phyloP scores from a whole-genome alignment of 1,140 invertebrate genomes.

The Leguminivora glycinivorella region DNA sequence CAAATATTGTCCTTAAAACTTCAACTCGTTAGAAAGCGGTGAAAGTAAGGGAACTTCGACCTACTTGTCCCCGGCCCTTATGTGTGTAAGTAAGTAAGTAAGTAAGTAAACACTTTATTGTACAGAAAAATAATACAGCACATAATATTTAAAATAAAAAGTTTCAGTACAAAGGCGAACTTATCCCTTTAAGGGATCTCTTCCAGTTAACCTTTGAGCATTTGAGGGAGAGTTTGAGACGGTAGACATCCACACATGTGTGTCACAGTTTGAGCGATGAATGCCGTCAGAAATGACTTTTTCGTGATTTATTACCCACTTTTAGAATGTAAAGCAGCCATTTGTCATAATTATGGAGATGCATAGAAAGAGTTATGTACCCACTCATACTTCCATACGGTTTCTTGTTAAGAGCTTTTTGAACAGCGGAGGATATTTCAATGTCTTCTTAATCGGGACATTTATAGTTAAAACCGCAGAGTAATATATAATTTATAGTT shows the following conservation, averaged over 20 bases:
- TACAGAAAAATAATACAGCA: no score
- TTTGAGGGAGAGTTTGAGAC: no score
- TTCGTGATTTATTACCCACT: slow-evolving; percentile 24
- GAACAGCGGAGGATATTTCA: neutral
- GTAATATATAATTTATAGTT: neutral
- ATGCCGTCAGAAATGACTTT: slow-evolving; percentile 21
- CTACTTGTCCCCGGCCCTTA: slow-evolving; percentile 16
- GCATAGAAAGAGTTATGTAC: neutral
- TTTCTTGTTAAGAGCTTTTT: neutral
- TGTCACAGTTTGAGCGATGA: slow-evolving; percentile 17
- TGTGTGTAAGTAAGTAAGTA: no score
- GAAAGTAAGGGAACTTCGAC: slow-evolving; percentile 17
- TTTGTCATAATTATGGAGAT: slow-evolving; percentile 22
- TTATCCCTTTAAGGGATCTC: no score
- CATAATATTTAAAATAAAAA: no score
- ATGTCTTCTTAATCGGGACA: neutral
- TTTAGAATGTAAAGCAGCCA: slow-evolving; percentile 27
- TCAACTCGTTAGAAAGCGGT: slow-evolving; percentile 22
- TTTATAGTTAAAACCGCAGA: neutral
- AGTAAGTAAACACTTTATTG: no score
- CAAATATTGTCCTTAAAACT: slow-evolving; percentile 15
- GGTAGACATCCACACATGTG: no score
- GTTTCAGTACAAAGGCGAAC: no score
- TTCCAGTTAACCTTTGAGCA: no score
- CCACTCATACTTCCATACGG: neutral